Evolutionary conservation across 1,140 invertebrate genomes (phyloP), one percentile per base, ranked within the genome.

Genomic region (Anadara kagoshimensis): DNA sequence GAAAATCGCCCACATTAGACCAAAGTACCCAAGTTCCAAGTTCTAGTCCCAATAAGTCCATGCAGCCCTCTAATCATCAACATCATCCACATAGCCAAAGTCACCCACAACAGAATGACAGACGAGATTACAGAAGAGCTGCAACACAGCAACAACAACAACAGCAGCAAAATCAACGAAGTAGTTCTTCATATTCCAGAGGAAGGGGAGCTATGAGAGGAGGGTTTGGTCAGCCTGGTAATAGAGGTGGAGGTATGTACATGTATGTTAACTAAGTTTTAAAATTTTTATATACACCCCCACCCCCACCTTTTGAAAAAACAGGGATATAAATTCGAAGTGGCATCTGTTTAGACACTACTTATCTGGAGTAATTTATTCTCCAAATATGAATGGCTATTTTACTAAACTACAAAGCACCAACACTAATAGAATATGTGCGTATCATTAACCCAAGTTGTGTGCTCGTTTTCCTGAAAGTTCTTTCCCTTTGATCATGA

Each of bases 1-100:
- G 87, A 16, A 88, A 88, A 70, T 89, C 87, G 77, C 94, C 95
- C 49, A 95, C 95, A 5, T 92, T 93, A 69, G 95, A 97, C 87
- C 94, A 95, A 85, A 92, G 93, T 71, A 93, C 93, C 62, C 95
- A 97, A 67, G 63, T 77, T 43, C 73, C 69, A 61, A 67, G 77
- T 57, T 70, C 66, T 24, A 70, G 76, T 69, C 64, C 69, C 12
- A 64, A 78, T 56, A 73, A 70, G 51, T 58, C 67, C 69, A 66
- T 76, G 26, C 61, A 66, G 14, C 63, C 56, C 8, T 11, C 22
- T 20, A 69, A 78, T 20, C 74, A 75, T 12, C 51, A 44, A 16
- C 73, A 78, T 65, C 62, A 76, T 8, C 49, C 18, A 64, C 47
- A 45, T 53, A 49, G 53, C 20, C 18, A 41, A 8, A 64, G 62